Evolutionary conservation across 2,797 vertebrate species (phyloP), one percentile per base, ranked within the genome.

Genomic region (Squalus acanthias): DNA sequence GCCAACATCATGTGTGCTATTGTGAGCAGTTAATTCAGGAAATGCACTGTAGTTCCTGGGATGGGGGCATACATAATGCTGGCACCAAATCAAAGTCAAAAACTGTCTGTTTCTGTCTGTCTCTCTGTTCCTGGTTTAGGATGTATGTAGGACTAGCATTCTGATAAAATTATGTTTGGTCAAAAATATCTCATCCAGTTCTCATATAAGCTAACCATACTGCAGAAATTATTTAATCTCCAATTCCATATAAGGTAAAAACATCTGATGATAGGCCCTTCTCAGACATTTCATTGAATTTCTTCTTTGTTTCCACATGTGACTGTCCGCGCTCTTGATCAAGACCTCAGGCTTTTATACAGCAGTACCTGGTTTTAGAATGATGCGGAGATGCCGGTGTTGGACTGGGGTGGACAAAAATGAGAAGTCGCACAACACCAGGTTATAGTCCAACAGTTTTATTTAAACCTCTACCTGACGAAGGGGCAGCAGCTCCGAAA

Each of bases 221-320:
- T 70, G n/a, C 20, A 50, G 65, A 67, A n/a, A 70, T 94, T 91
- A 91, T 91, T 87, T 92, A 63, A 92, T 15, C 26, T 94, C 89
- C 46, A 53, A 57, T 82, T 33, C 33, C 33, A 85, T 20, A 85
- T 85, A 46, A 7, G 12, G 20, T 85, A 85, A 13, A 74, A 74
- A 29, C 20, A 22, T 8, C n/a, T n/a, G n/a, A n/a, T n/a, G n/a
- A n/a, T n/a, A n/a, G n/a, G n/a, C n/a, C n/a, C n/a, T n/a, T n/a
- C 17, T 67, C 29, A 29, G 88, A 67, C 5, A 65, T 63, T 39
- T 67, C 17, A 67, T 67, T 67, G 63, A 17, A 39, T 39, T 39
- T 39, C 60, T 26, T 89, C 33, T 65, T 60, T 46, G 10, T 46
- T 95, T 53, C 26, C 65, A 93, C 65, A 46, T 69, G 91, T 39